Evolutionary conservation across 2,888 invertebrate species (phyloP).

Genomic region (Tineola bisselliella): DNA sequence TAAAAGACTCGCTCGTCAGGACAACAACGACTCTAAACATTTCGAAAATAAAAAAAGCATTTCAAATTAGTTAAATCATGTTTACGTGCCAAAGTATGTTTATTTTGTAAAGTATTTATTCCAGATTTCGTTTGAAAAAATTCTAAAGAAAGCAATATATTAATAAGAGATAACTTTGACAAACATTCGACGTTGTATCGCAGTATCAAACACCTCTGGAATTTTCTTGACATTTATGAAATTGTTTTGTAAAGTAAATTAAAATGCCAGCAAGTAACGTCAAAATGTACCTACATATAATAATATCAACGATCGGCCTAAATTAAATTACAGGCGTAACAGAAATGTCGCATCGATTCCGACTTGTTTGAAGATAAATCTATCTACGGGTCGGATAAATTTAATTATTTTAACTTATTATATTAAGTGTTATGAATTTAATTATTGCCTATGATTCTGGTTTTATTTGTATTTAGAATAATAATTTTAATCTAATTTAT

Average conservation of each 20-base stretch:
- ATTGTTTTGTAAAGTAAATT: conserved; percentile 11
- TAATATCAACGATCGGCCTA: conserved; percentile 6
- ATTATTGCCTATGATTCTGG: background rate
- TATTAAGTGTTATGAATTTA: background rate
- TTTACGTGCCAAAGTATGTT: background rate
- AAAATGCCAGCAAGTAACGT: conserved; percentile 10
- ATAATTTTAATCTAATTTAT: no score
- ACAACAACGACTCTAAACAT: no score
- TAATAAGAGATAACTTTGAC: background rate
- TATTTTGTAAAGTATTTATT: background rate
- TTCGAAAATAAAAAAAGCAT: no score
- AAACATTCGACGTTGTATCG: conserved; percentile 6
- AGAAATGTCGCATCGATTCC: conserved; percentile 3
- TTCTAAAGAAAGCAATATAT: background rate
- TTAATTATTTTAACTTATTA: background rate
- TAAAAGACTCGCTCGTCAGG: no score
- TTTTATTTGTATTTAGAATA: no score
- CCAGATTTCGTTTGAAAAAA: background rate
- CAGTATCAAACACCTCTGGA: background rate
- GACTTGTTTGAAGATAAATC: background rate
- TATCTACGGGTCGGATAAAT: background rate
- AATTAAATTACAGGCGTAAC: conserved; percentile 10
- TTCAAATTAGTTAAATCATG: no score
- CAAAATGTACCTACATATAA: background rate
- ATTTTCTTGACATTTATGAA: conserved; percentile 13